phyloP scores from a whole-genome alignment of 2,797 vertebrate species.

The Anabacerthia variegaticeps region DNA sequence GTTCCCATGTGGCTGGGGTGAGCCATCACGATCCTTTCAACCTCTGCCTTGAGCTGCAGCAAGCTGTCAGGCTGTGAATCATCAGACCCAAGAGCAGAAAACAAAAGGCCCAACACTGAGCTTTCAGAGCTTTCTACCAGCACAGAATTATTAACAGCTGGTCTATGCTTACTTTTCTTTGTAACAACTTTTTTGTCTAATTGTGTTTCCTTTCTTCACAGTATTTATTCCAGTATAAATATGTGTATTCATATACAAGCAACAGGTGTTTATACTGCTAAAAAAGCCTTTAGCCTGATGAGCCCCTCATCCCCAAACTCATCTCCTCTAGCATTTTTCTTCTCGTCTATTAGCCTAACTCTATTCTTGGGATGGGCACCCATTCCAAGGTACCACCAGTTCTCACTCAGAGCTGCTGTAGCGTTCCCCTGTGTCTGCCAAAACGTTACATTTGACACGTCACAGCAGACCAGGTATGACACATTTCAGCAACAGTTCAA shows the following conservation, averaged over 20 bases:
- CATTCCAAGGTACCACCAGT: not conserved
- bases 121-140: not conserved
- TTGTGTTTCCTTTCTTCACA: not conserved
- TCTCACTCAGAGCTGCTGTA: not conserved
- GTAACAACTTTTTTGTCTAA: not conserved
- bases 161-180: not conserved
- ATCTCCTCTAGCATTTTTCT: not conserved
- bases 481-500: not conserved
- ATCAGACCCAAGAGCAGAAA: not conserved
- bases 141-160: not conserved
- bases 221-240: not conserved
- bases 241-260: not conserved
- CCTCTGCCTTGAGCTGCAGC: not conserved
- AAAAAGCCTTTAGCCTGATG: not conserved
- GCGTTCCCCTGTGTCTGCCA: not conserved
- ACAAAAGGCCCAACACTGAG: not conserved
- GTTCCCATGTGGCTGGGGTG: fast-evolving
- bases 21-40: not conserved
- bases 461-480: not conserved
- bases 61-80: not conserved
- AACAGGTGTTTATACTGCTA: not conserved
- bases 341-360: fast-evolving
- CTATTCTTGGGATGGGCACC: not conserved
- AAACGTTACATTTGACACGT: not conserved
- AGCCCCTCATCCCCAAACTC: not conserved